Percentiles rank a stretch among this genome's conserved stretches.
phyloP scores from a whole-genome alignment of 2,888 invertebrate species.

The Parnassius mnemosyne region DNA sequence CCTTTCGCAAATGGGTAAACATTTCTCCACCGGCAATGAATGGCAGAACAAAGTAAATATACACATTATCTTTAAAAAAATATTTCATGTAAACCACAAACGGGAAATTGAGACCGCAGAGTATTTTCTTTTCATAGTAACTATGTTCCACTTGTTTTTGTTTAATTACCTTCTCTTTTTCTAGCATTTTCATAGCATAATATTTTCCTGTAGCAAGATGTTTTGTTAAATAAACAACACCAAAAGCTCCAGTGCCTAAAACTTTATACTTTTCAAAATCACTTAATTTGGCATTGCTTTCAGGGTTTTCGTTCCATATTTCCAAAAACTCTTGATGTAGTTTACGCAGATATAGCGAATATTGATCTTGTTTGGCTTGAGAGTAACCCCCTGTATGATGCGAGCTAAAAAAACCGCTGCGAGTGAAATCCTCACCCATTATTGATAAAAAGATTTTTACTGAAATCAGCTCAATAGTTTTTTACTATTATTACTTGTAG shows the following conservation, averaged over 20 bases:
- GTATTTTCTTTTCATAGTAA: conserved; percentile 92
- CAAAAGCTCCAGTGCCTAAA: conserved; percentile 94
- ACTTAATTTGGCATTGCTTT: conserved; percentile 47
- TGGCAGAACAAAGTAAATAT: conserved; percentile 90
- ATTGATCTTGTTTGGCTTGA: conserved; percentile 58
- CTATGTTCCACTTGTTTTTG: conserved; percentile 94
- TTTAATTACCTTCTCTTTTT: conserved; percentile 92
- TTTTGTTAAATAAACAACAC: conserved; percentile 87
- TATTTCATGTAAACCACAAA: conserved; percentile 92
- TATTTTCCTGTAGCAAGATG: conserved; percentile 80
- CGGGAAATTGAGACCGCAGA: conserved; percentile 92
- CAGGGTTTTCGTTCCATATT: conserved; percentile 61
- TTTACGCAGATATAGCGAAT: conserved; percentile 55
- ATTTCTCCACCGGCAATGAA: conserved; percentile 93
- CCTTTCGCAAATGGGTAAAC: conserved; percentile 87
- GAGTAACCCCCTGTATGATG: conserved; percentile 50
- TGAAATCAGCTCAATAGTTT: conserved; percentile 20
- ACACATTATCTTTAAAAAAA: conserved; percentile 92
- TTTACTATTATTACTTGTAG: background rate
- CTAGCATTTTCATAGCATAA: conserved; percentile 94
- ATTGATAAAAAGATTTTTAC: conserved; percentile 23
- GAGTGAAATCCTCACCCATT: conserved; percentile 46
- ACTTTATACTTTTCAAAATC: conserved; percentile 88
- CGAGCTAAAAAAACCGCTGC: conserved; percentile 29
- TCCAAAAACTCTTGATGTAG: conserved; percentile 60